Conservation (phyloP, 1,140 invertebrate genomes). For the Vanessa tameamea region DNA sequence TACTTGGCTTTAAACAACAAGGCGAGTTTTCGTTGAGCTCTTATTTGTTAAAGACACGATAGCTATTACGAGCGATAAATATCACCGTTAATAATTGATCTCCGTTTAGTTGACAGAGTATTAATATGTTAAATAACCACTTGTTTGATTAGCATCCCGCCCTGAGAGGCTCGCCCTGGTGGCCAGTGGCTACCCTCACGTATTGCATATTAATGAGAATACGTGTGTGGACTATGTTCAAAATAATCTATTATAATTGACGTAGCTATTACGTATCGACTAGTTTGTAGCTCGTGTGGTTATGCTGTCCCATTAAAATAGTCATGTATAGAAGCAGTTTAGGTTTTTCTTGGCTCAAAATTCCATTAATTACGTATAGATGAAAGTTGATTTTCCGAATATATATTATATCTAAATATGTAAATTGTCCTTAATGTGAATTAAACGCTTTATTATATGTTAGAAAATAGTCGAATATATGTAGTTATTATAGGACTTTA, state of each 20-base stretch:
- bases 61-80: too few species aligned
- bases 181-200: not conserved
- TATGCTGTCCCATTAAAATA: not conserved
- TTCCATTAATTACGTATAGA: not conserved
- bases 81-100: too few species aligned
- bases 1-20: too few species aligned
- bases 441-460: too few species aligned
- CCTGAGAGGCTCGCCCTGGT: too few species aligned
- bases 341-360: not conserved
- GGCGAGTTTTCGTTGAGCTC: too few species aligned
- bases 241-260: not conserved
- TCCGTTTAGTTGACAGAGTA: not conserved
- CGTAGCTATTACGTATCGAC: not conserved
- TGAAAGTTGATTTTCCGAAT: not conserved
- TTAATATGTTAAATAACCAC: not conserved
- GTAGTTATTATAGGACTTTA: too few species aligned
- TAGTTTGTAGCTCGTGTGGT: not conserved
- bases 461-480: too few species aligned
- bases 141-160: not conserved
- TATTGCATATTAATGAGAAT: not conserved
- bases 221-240: not conserved
- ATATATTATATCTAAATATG: not conserved
- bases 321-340: not conserved
- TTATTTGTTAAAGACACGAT: too few species aligned
- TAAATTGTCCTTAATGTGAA: too few species aligned